Percentiles rank a stretch among this genome's conserved stretches.
Evolutionary conservation across 2,113 vertebrate species (phyloP).

Genomic region (Mungos mungo): DNA sequence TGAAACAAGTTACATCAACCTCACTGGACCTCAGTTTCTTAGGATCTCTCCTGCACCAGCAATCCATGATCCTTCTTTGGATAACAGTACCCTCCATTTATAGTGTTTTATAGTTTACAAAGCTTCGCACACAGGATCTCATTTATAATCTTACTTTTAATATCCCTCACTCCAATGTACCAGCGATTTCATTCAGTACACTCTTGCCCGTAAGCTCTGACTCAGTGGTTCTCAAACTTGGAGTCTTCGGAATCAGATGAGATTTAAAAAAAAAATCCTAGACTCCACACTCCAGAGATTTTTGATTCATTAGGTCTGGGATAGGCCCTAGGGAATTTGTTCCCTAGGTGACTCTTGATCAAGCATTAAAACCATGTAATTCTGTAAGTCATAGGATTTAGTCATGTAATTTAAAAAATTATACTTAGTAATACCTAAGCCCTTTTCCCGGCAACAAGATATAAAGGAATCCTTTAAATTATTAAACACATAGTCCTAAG

Average conservation of each 20-base stretch:
- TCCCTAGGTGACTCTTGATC: background rate
- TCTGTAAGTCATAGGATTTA: background rate
- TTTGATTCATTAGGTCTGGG: background rate
- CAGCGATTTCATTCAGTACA: background rate
- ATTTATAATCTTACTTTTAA: background rate
- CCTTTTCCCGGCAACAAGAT: background rate
- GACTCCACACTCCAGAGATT: background rate
- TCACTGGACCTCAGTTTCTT: background rate
- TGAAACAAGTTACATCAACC: background rate
- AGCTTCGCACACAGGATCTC: background rate
- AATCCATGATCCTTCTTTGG: background rate
- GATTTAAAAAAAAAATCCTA: background rate
- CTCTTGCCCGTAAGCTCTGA: background rate
- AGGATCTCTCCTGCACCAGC: background rate
- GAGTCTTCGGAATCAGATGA: constrained; percentile 33
- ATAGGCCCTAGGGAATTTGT: background rate
- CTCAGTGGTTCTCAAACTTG: background rate
- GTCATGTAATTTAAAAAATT: constrained; percentile 23
- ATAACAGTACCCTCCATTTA: background rate
- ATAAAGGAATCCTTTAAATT: constrained; percentile 5
- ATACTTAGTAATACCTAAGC: background rate
- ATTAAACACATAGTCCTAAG: background rate
- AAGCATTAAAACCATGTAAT: background rate
- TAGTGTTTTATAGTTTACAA: background rate
- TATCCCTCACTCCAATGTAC: background rate